phyloP scores from a whole-genome alignment of 1,140 invertebrate species.

The Eulimnadia texana region DNA sequence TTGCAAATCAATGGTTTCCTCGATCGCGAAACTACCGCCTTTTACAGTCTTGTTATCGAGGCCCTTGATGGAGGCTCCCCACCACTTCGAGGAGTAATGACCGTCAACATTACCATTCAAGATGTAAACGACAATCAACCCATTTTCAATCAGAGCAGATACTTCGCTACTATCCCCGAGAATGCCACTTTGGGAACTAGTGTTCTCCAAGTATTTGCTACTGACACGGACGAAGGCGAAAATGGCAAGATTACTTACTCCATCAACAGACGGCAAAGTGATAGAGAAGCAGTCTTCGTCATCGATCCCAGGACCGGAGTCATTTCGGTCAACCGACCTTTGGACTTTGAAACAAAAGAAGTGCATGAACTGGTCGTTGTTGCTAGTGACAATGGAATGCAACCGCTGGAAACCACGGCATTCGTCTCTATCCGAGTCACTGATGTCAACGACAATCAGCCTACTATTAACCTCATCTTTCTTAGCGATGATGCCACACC shows the following conservation, averaged over 20 bases:
- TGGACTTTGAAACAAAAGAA: slow-evolving; percentile 88
- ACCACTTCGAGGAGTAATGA: slow-evolving; percentile 65
- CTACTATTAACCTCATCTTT: slow-evolving; percentile 83
- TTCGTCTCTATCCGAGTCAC: slow-evolving; percentile 82
- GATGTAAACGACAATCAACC: slow-evolving; percentile 95
- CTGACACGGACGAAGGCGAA: slow-evolving; percentile 63
- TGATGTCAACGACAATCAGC: slow-evolving; percentile 91
- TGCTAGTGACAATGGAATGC: slow-evolving; percentile 78
- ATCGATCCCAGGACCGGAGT: slow-evolving; percentile 74
- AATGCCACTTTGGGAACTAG: slow-evolving; percentile 76
- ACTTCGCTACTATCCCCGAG: slow-evolving; percentile 71
- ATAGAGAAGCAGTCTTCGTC: slow-evolving; percentile 75
- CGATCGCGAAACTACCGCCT: slow-evolving; percentile 73
- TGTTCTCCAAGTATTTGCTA: slow-evolving; percentile 69
- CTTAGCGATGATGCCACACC: slow-evolving; percentile 80
- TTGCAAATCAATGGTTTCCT: slow-evolving; percentile 82
- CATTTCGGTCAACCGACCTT: slow-evolving; percentile 74
- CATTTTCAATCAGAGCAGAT: slow-evolving; percentile 77
- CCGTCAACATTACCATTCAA: slow-evolving; percentile 81
- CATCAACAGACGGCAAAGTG: slow-evolving; percentile 79
- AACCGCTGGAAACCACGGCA: slow-evolving; percentile 77
- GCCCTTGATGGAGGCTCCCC: slow-evolving; percentile 86
- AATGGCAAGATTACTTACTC: slow-evolving; percentile 80
- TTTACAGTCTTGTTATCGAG: slow-evolving; percentile 78
- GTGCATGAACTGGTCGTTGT: slow-evolving; percentile 84